Evolutionary conservation across 2,797 vertebrate genomes (phyloP), one percentile per base, ranked within the genome.

Genomic region (Balearica regulorum): DNA sequence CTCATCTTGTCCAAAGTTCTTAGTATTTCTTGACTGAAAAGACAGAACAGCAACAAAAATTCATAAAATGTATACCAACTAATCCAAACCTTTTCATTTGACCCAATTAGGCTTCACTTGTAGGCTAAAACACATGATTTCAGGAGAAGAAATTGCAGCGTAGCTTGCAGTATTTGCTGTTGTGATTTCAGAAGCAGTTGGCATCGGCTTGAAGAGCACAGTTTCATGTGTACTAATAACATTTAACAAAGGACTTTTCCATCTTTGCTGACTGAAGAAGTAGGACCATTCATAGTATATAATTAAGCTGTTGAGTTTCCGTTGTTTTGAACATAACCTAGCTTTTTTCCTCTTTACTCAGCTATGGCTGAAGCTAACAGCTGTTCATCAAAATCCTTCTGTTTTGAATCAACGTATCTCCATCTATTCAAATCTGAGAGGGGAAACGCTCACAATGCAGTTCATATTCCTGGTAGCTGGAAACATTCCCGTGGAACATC

Each of bases 371-470:
- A 95, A 96, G 93, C 81, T 91, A 87, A 87, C 94, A 94, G 85
- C 94, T 94, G 84, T 86, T 97, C 89, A 80, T 96, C 94, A 95
- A 92, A 97, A 94, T 95, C 94, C 89, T 94, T 90, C 94, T 97
- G 54, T 87, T 96, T 94, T 94, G 91, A 96, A 95, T 92, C 92
- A 97, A 81, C 65, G 10, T 94, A 81, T 86, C 87, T 87, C 72
- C 82, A 92, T 53, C 87, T 57, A 49, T 86, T 93, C 89, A 95
- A 90, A 92, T 72, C 49, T 78, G 61, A 93, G 94, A 97, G 92
- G 58, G 76, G 55, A 95, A 87, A 58, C 20, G 75, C 83, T 85
- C 91, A 89, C 89, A 57, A 24, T 1, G 4, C 53, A 80, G 44
- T 68, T 89, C 64, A 11, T 80, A 85, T 92, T 89, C 79, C 84